phyloP scores from a whole-genome alignment of 2,797 vertebrate species.

The Arnoldichthys spilopterus region DNA sequence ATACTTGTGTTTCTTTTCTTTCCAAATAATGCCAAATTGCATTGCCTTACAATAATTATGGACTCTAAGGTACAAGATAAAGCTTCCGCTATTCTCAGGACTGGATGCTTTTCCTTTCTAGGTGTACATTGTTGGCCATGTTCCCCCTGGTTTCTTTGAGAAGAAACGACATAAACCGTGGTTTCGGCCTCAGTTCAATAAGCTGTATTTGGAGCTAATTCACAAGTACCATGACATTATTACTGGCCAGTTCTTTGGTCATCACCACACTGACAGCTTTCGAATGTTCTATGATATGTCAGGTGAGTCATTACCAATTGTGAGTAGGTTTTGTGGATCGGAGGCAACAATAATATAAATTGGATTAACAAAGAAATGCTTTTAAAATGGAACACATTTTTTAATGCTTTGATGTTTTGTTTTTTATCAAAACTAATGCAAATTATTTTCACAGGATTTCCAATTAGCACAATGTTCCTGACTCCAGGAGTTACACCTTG shows the following conservation, averaged over 20 bases:
- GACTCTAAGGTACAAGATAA: not conserved
- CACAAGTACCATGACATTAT: slow-evolving; percentile 84
- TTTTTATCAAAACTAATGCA: not conserved
- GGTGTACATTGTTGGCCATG: slow-evolving; percentile 92
- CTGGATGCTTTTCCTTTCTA: slow-evolving; percentile 59
- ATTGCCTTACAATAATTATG: not conserved
- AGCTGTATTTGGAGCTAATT: slow-evolving; percentile 82
- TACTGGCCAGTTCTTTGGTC: slow-evolving; percentile 92
- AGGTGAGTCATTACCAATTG: slow-evolving; percentile 44
- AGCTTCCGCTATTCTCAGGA: too few relatives aligned
- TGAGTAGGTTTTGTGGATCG: not conserved
- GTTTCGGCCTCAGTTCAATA: slow-evolving; percentile 86
- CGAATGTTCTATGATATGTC: slow-evolving; percentile 88
- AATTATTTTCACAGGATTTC: slow-evolving; percentile 72
- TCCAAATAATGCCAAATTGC: not conserved
- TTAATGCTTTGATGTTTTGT: not conserved
- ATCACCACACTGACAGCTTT: slow-evolving; percentile 94
- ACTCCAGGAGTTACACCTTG: slow-evolving; percentile 92
- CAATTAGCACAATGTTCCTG: slow-evolving; percentile 89
- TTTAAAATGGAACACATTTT: not conserved
- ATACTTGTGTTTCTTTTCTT: not conserved
- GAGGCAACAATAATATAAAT: not conserved
- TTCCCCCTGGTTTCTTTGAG: slow-evolving; percentile 95
- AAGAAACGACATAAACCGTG: slow-evolving; percentile 86
- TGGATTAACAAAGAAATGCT: not conserved